Percentiles rank a stretch among this genome's conserved stretches.
Conservation (phyloP, 2,113 vertebrate species). For the Oncorhynchus gorbuscha region DNA sequence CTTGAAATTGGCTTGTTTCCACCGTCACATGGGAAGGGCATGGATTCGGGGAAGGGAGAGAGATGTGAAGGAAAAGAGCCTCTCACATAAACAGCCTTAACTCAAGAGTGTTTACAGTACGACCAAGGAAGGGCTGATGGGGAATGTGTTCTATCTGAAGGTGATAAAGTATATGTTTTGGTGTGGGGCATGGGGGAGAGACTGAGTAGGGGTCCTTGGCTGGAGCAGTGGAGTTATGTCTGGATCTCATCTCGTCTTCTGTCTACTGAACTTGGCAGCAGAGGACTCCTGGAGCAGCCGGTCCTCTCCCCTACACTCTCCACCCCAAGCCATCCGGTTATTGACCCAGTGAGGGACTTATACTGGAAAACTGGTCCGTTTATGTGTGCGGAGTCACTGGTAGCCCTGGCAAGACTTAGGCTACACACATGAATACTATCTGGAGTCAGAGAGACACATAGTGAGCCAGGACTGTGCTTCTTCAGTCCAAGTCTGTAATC, state of each 20-base stretch:
- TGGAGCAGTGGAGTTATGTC: slow-evolving; percentile 27
- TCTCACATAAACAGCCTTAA: slow-evolving; percentile 29
- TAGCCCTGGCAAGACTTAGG: neutral
- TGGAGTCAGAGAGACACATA: neutral
- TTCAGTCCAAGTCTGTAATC: too few relatives aligned
- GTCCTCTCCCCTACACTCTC: neutral
- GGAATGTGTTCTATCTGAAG: slow-evolving; percentile 39
- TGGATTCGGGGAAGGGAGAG: slow-evolving; percentile 6
- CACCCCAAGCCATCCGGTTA: neutral
- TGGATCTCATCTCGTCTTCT: slow-evolving; percentile 38
- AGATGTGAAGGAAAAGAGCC: neutral
- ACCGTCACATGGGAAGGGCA: slow-evolving; percentile 11
- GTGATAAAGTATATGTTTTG: slow-evolving; percentile 44
- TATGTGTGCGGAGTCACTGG: neutral
- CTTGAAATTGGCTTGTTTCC: slow-evolving; percentile 58
- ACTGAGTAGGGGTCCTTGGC: slow-evolving; percentile 18
- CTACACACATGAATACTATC: neutral
- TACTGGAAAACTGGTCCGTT: neutral
- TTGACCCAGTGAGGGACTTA: too few relatives aligned
- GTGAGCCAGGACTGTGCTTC: neutral
- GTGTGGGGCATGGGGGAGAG: slow-evolving; percentile 9
- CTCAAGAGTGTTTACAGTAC: slow-evolving; percentile 49
- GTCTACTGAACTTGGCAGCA: slow-evolving; percentile 18
- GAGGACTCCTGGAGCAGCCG: slow-evolving; percentile 2
- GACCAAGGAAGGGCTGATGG: slow-evolving; percentile 30